Evolutionary conservation across 2,888 invertebrate genomes (phyloP).

Genomic region (Ophion ventricosus): DNA sequence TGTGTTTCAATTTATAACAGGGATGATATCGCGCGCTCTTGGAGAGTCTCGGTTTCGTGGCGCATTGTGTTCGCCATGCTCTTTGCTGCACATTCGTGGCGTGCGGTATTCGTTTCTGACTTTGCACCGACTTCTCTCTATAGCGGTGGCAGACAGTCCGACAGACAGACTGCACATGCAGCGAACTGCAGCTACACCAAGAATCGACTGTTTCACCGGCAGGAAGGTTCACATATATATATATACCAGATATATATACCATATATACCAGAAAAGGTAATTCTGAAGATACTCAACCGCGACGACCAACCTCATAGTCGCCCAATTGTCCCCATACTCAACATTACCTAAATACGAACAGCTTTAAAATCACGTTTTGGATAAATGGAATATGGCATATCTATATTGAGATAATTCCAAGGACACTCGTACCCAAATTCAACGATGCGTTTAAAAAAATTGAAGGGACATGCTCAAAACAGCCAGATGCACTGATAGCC

Average conservation of each 20-base stretch:
- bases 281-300: not conserved
- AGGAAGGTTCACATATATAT: constrained; percentile 23
- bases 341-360: not conserved
- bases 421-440: too few species aligned
- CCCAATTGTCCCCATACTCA: too few species aligned
- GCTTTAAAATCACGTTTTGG: too few species aligned
- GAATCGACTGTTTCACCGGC: constrained; percentile 58
- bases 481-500: too few species aligned
- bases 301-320: too few species aligned
- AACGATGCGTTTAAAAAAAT: too few species aligned
- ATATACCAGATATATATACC: too few species aligned
- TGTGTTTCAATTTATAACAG: constrained; percentile 83
- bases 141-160: constrained; percentile 63
- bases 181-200: constrained; percentile 60
- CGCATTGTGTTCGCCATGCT: constrained; percentile 79
- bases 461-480: too few species aligned
- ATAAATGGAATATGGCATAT: too few species aligned
- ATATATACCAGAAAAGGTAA: not conserved
- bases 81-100: constrained; percentile 29
- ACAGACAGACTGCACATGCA: constrained; percentile 50
- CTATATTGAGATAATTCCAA: too few species aligned
- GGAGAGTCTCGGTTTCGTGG: constrained; percentile 82
- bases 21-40: constrained; percentile 82
- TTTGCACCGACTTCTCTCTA: constrained; percentile 62
- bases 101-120: constrained; percentile 65